phyloP scores from a whole-genome alignment of 2,888 invertebrate species.

The Eucriotettix oculatus region DNA sequence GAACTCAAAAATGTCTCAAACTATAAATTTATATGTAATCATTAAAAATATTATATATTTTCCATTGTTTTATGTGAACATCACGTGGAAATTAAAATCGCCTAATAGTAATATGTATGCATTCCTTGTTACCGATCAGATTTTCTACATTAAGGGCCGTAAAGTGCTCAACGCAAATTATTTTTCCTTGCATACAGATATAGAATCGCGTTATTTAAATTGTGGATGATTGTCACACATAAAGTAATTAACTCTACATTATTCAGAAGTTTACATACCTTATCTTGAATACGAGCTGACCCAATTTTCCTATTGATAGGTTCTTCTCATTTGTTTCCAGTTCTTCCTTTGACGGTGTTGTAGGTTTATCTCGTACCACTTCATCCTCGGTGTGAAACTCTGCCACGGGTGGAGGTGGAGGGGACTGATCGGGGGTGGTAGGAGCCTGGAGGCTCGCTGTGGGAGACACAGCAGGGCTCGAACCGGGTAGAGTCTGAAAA shows the following conservation, averaged over 20 bases:
- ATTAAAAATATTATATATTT: too few species aligned
- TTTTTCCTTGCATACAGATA: too few species aligned
- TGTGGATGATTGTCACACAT: too few species aligned
- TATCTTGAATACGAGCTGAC: slow-evolving; percentile 76
- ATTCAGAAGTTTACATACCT: slow-evolving; percentile 30
- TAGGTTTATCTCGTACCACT: slow-evolving; percentile 19
- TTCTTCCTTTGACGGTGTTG: slow-evolving; percentile 34
- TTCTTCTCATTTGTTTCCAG: slow-evolving; percentile 41
- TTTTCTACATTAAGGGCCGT: too few species aligned
- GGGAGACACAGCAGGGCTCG: slow-evolving; percentile 17
- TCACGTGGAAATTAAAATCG: too few species aligned
- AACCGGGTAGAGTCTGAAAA: not conserved
- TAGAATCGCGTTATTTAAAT: too few species aligned
- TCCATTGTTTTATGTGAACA: too few species aligned
- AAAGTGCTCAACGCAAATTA: too few species aligned
- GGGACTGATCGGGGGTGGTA: not conserved
- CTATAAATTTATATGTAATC: too few species aligned
- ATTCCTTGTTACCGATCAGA: too few species aligned
- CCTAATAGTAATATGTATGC: too few species aligned
- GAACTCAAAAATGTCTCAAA: too few species aligned
- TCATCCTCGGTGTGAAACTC: slow-evolving; percentile 16
- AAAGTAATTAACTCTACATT: not conserved
- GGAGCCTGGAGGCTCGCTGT: slow-evolving; percentile 6
- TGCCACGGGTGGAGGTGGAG: not conserved
- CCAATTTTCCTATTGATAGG: slow-evolving; percentile 44